Evolutionary conservation across 2,888 invertebrate genomes (phyloP), one percentile per base, ranked within the genome.

Genomic region (Tachina grossa): DNA sequence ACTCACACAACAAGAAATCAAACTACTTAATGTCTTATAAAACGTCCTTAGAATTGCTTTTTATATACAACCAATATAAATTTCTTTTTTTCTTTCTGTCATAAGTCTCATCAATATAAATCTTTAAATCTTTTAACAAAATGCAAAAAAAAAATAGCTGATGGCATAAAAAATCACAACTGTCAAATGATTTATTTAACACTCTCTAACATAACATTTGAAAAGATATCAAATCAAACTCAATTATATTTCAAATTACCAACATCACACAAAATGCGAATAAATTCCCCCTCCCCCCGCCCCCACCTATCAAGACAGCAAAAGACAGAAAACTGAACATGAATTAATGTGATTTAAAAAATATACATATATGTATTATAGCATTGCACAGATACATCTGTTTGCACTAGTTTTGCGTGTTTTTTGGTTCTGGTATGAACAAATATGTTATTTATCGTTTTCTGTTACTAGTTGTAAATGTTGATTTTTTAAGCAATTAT

Each of bases 171-270:
- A 80, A 80, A 76, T 72, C 47, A 9, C 57, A 76, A 66, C 84
- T 81, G 81, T 85, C 77, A 81, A 85, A 85, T 85, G 72, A 81
- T 85, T 81, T 81, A 84, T 84, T 85, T 81, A 77, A 81, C 77
- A 85, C 84, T 81, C 72, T 59, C 22, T 75, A 61, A 72, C 45
- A 77, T 66, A 72, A 72, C 77, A 77, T 77, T 83, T 59, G 49
- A 72, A 72, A 72, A 77, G 83, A 83, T 77, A 83, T 83, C 83
- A 77, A 83, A 83, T 83, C 83, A 83, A 83, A 83, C 83, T 77
- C 83, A 83, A 83, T 83, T 83, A 83, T 83, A 83, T 83, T 77
- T 83, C 65, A 77, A 83, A 77, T 72, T 83, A 72, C 77, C 77
- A 83, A 43, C 81, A 81, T 75, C 77, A 72, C 51, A 77, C 57